Percentiles rank a stretch among this genome's conserved stretches.
Evolutionary conservation across 1,140 invertebrate species (phyloP).

Genomic region (Lepidurus couesii): DNA sequence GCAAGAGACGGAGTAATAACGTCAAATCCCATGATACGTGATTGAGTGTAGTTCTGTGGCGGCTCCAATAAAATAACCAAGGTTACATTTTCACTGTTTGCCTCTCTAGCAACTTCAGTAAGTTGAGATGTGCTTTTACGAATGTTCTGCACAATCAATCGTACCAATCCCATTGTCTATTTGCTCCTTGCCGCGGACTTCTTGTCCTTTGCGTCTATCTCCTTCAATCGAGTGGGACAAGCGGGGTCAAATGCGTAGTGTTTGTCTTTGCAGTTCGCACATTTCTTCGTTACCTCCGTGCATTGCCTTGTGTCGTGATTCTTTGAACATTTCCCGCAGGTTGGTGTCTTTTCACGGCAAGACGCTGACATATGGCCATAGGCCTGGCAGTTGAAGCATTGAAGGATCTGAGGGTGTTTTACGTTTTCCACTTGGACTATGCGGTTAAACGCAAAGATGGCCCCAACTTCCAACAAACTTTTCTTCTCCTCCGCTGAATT

Average conservation of each 20-base stretch:
- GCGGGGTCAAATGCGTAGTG: constrained; percentile 2
- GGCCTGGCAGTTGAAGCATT: constrained; percentile 24
- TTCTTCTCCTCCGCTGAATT: not conserved
- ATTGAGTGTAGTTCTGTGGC: too few relatives aligned
- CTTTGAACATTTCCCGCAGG: constrained; percentile 22
- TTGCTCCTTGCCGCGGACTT: too few relatives aligned
- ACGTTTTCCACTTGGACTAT: constrained; percentile 22
- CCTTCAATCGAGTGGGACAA: not conserved
- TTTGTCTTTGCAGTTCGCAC: constrained; percentile 25
- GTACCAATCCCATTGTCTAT: too few relatives aligned
- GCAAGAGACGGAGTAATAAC: too few relatives aligned
- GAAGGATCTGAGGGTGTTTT: not conserved
- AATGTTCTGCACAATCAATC: too few relatives aligned
- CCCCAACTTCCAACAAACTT: not conserved
- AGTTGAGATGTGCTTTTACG: too few relatives aligned
- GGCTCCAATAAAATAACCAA: too few relatives aligned
- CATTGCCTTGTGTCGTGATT: constrained; percentile 24
- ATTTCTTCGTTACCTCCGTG: not conserved
- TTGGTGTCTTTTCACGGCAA: not conserved
- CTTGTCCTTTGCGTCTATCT: too few relatives aligned
- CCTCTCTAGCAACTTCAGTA: too few relatives aligned
- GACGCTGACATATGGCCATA: constrained; percentile 22
- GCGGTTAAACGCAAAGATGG: constrained; percentile 25
- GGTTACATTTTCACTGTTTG: too few relatives aligned
- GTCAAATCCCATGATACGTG: too few relatives aligned